Evolutionary conservation across 2,888 invertebrate species (phyloP), one percentile per base, ranked within the genome.

Genomic region (Cryptocheilus praepositus): DNA sequence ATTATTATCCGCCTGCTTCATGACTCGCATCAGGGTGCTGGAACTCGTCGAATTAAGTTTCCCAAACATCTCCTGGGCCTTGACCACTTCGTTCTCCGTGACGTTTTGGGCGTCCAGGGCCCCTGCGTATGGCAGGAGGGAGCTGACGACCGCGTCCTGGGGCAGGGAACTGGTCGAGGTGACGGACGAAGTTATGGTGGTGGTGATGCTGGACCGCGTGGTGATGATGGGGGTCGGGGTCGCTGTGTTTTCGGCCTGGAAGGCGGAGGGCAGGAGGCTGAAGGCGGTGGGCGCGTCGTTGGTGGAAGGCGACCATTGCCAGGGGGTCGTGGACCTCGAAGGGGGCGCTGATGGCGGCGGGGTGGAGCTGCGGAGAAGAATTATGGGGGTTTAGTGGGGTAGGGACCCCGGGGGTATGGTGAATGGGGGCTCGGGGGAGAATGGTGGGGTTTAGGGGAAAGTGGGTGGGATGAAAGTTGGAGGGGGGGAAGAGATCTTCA

Each of bases 1-100:
- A 76, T 95, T 95, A 76, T 92, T 92, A 77, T 93, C 93, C 0
- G 95, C 95, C 84, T 95, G 94, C 82, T 94, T 93, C 95, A 96
- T 95, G 46, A 95, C 94, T 70, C 92, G 92, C 91, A 95, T 92
- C 62, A 96, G 90, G 76, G 94, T 94, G 69, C 93, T 91, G 0
- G 93, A 92, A 70, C 95, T 94, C 0, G 94, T 93, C 11, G 93
- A 93, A 81, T 95, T 95, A 70, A 95, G 90, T 18, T 92, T 93
- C 0, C 93, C 93, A 85, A 95, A 93, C 79, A 95, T 93, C 88
- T 94, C 92, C 80, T 95, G 93, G 0, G 95, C 94, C 77, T 93
- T 93, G 79, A 92, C 91, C 55, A 94, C 91, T 65, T 92, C 91
- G 46, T 93, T 92, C n/a, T 93, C 93, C 1, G 93, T 92, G 0